Evolutionary conservation across 2,888 invertebrate genomes (phyloP), one percentile per base, ranked within the genome.

Genomic region (Cataglyphis altisquamis): DNA sequence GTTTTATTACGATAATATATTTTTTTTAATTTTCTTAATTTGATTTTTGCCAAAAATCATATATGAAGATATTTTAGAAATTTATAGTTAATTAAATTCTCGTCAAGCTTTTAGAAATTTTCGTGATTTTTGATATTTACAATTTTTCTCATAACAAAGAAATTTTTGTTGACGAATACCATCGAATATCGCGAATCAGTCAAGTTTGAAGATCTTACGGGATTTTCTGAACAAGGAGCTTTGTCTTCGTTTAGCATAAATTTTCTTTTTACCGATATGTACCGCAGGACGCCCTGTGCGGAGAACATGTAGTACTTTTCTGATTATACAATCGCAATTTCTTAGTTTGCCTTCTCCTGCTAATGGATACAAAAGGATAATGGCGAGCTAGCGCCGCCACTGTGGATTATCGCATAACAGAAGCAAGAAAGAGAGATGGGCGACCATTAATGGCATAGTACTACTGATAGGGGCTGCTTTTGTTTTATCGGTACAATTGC

Each of bases 401-500:
- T 64, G 80, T 74, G 87, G 86, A 90, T 90, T 90, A 91, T 90
- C 90, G 90, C 87, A 84, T 85, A 91, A 90, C 90, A 84, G 91
- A 87, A 90, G 90, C 88, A 86, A 86, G 91, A 84, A 88, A 84
- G 84, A 84, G 82, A 80, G 84, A 85, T 74, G 86, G 83, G 82
- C 75, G 84, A 85, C 90, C 90, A 90, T 90, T 91, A 91, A 87
- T 85, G 90, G 91, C 67, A 72, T 86, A 70, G 84, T 89, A 85
- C 87, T 75, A 63, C 82, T 86, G 91, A 91, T 88, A 88, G 85
- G 80, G n/a, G 15, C 64, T 57, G 84, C 83, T 86, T 90, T 91
- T 90, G 91, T 90, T 90, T 90, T 90, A 91, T 90, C 90, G 90
- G 84, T 91, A 90, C 90, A 88, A 90, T 90, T 90, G 91, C 90